Conservation (phyloP, 2,888 invertebrate genomes). For the Allacma fusca region DNA sequence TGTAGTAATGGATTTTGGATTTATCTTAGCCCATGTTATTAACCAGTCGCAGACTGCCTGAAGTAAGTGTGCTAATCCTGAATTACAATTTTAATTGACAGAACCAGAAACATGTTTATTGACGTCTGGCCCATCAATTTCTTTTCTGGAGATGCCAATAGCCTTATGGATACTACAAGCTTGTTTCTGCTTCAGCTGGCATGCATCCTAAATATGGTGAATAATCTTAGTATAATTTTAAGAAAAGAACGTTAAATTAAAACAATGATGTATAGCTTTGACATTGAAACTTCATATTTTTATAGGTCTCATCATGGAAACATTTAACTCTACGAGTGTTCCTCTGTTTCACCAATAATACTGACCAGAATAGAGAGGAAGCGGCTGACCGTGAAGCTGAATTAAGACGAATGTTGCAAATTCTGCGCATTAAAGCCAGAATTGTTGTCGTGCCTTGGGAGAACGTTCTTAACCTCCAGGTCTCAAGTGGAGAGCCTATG, state of each 20-base stretch:
- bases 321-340: conserved; percentile 85
- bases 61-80: too few relatives aligned
- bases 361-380: conserved; percentile 62
- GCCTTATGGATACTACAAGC: conserved; percentile 84
- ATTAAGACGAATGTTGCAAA: conserved; percentile 73
- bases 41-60: too few relatives aligned
- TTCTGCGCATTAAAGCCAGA: conserved; percentile 86
- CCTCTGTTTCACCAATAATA: conserved; percentile 72
- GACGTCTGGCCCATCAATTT: conserved; percentile 99
- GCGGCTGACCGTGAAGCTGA: conserved; percentile 63
- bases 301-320: conserved; percentile 81
- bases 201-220: conserved; percentile 90
- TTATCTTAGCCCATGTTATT: too few relatives aligned
- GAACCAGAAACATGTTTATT: conserved; percentile 77
- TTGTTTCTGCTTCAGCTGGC: conserved; percentile 96
- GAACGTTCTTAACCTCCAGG: conserved; percentile 62
- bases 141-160: conserved; percentile 77
- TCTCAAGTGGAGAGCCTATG: conserved; percentile 52
- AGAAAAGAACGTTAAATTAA: too few relatives aligned
- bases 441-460: conserved; percentile 71
- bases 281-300: too few relatives aligned
- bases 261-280: too few relatives aligned
- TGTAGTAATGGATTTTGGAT: too few relatives aligned
- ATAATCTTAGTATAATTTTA: too few relatives aligned
- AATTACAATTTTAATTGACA: conserved; percentile 62